These are phyloP conservation scores for Silurus lanzhouensis DNA, from an alignment of 2,797 vertebrate genomes.

Conservation along the genomic window DNA sequence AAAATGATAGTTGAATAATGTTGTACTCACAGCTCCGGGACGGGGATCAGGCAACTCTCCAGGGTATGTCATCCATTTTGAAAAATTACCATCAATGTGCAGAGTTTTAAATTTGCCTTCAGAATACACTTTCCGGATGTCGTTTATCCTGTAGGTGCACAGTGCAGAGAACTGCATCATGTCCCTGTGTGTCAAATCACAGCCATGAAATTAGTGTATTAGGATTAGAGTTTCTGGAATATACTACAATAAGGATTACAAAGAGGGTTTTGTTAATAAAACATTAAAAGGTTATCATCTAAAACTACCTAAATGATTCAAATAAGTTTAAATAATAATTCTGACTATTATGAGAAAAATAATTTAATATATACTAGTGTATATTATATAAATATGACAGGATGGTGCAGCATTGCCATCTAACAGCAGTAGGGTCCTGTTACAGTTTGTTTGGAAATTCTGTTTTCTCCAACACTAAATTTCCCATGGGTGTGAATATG, in stretches of 20 bases:
- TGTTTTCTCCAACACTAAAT: no score
- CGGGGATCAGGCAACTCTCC: conserved; percentile 76
- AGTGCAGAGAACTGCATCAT: conserved; percentile 72
- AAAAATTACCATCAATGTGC: conserved; percentile 52
- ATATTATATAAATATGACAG: no score
- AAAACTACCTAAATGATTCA: no score
- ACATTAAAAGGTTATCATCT: no score
- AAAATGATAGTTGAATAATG: background rate
- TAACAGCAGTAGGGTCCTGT: background rate
- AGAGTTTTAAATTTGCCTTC: conserved; percentile 75
- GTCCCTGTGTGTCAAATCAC: conserved; percentile 64
- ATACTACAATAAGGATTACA: background rate
- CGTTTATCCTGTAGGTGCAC: conserved; percentile 68
- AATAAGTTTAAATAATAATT: background rate
- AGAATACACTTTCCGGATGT: conserved; percentile 72
- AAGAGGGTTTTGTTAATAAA: no score
- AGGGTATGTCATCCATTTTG: conserved; percentile 76
- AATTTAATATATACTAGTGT: background rate
- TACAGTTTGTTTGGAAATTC: background rate
- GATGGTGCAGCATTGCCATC: background rate
- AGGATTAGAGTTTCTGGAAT: background rate
- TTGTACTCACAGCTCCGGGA: conserved; percentile 79
- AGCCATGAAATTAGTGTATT: background rate
- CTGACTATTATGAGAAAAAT: background rate
- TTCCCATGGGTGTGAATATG: no score